Evolutionary conservation across 2,797 vertebrate genomes (phyloP), one percentile per base, ranked within the genome.

Genomic region (Macrochelys suwanniensis): DNA sequence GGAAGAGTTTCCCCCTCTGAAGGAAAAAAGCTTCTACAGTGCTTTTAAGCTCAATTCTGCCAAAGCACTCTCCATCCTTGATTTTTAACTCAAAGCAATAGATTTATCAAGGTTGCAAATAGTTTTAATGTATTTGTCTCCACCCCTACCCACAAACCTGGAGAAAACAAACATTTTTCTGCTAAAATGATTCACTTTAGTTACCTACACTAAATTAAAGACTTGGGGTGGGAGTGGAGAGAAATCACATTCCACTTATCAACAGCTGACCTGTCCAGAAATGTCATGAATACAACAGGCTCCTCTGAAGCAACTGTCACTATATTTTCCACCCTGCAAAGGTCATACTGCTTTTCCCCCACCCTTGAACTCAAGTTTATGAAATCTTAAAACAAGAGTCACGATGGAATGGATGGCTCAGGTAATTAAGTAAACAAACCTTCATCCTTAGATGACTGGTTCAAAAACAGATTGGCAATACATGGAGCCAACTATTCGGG

Each of bases 261-360:
- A 86, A 28, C 2, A 84, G 31, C 0, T 77, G 7, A 80, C 23
- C 93, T 77, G 13, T 59, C 10, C 11, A 88, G 12, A 12, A 89
- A 91, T 79, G 47, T 1, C 1, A 28, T 54, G n/a, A 61, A 28
- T 81, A 23, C 11, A 89, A 87, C 9, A 26, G 6, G 15, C 11
- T 92, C 33, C 61, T 77, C 71, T 53, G 50, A 71, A 87, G 85
- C 3, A 83, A 49, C 2, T 12, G 31, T 4, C 61, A 31, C 31
- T 13, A 31, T 53, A 53, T 57, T 87, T 87, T 65, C 10, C 25
- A 77, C 76, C 11, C 54, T 4, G 59, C 7, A 59, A 19, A 89
- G 1, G 83, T 31, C 7, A n/a, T 11, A 1, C 1, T 4, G 6
- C 10, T n/a, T 82, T 89, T 13, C 3, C 12, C 31, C 33, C 15